phyloP scores from a whole-genome alignment of 1,140 invertebrate genomes.

The Plodia interpunctella region DNA sequence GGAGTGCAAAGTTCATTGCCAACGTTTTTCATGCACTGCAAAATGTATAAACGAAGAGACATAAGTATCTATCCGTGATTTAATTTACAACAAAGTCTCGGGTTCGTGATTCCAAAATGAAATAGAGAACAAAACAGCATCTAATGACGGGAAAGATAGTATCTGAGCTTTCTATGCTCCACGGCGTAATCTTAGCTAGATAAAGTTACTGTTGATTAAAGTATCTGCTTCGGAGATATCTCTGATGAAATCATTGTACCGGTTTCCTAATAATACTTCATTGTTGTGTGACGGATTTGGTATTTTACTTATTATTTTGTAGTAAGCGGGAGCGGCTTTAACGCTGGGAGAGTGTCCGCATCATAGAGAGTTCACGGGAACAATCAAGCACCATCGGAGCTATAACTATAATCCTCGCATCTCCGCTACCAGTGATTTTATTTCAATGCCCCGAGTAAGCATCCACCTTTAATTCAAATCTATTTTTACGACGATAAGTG shows the following conservation, averaged over 20 bases:
- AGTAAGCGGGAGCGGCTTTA: slow-evolving; percentile 5
- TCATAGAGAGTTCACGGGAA: slow-evolving; percentile 42
- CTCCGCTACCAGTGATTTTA: slow-evolving; percentile 14
- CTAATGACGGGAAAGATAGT: slow-evolving; percentile 18
- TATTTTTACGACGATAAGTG: slow-evolving; percentile 16
- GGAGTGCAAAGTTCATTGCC: background rate
- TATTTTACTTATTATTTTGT: slow-evolving; percentile 37
- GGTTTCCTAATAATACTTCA: slow-evolving; percentile 35
- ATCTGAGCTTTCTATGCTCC: slow-evolving; percentile 24
- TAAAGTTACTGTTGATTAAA: slow-evolving; percentile 27
- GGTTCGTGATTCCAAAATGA: background rate
- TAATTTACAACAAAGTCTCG: background rate
- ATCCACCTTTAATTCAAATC: slow-evolving; percentile 19
- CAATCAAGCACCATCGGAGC: background rate
- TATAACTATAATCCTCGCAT: no score
- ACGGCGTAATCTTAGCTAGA: slow-evolving; percentile 8
- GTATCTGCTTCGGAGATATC: slow-evolving; percentile 26
- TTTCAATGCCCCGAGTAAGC: slow-evolving; percentile 21
- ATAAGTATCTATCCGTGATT: no score
- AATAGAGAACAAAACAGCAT: slow-evolving; percentile 9
- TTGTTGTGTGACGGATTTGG: slow-evolving; percentile 46
- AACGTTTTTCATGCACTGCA: background rate
- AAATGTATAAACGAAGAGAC: background rate
- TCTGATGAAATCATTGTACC: slow-evolving; percentile 21
- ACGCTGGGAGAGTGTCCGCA: slow-evolving; percentile 9